Evolutionary conservation across 2,888 invertebrate species (phyloP), one percentile per base, ranked within the genome.

Genomic region (Limnephilus auricula): DNA sequence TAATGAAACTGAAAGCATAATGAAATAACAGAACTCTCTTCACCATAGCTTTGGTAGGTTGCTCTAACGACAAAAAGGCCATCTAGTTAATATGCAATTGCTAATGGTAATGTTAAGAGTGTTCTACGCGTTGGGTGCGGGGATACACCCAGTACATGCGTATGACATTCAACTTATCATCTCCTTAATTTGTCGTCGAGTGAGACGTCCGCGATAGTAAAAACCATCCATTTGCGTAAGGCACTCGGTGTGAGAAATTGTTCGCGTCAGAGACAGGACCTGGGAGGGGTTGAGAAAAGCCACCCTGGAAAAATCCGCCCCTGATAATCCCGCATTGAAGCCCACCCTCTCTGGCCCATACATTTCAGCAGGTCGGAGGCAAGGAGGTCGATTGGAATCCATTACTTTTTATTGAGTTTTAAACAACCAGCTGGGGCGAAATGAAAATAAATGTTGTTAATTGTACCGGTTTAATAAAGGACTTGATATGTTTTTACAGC

Each of bases 151-250:
- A 65, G 65, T 84, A 92, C 89, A 92, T 92, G 92, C 92, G 92
- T 90, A 92, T 92, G 92, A 92, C 92, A 91, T 92, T 91, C 91
- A 91, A 92, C 92, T 92, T 91, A 92, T 92, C 92, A 92, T 92
- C 90, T 92, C 90, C 92, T 92, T 91, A 92, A 92, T 91, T 92
- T 91, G 82, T 89, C 89, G 37, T 40, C 88, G 31, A 79, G 83
- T 82, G 85, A 85, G 86, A 83, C 89, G 91, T 84, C 80, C 65
- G 90, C 87, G 86, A 40, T 80, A 80, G 90, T 90, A 92, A 92
- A 92, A 92, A 91, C 89, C 92, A 84, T 90, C 91, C 92, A 91
- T 91, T 91, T 91, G 89, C 50, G 86, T 80, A 89, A 87, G 91
- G 90, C 89, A 89, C 91, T 82, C 80, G 90, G 91, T 40, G 91